Conservation (phyloP, 2,888 invertebrate species). For the Catocala sponsa region DNA sequence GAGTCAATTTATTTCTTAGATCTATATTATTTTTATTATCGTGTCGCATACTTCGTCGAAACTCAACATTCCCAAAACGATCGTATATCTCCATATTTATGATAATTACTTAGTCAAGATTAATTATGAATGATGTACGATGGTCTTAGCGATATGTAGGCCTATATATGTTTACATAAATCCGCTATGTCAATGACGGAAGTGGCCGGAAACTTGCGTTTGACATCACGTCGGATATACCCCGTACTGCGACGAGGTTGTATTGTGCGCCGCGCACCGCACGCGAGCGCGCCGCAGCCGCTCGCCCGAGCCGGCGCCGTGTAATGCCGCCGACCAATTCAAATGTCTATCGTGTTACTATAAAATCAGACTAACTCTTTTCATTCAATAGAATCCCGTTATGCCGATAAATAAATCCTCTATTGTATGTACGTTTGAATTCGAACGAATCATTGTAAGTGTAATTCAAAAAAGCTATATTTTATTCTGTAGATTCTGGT, state of each 20-base stretch:
- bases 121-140: not conserved
- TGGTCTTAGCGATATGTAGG: slow-evolving; percentile 3
- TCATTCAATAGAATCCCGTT: not conserved
- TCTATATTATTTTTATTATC: no score
- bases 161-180: slow-evolving; percentile 40
- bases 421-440: slow-evolving; percentile 7
- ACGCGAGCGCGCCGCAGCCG: not conserved
- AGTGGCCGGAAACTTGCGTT: slow-evolving; percentile 54
- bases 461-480: slow-evolving; percentile 18
- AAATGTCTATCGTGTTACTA: slow-evolving; percentile 22
- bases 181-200: slow-evolving; percentile 53
- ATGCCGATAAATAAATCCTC: slow-evolving; percentile 6
- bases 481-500: slow-evolving; percentile 16
- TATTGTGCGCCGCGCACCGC: slow-evolving; percentile 22
- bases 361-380: not conserved
- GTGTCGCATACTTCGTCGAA: not conserved
- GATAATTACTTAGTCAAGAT: slow-evolving; percentile 1
- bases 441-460: slow-evolving; percentile 14
- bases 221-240: slow-evolving; percentile 59
- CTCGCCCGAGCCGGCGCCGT: not conserved
- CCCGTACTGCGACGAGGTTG: slow-evolving; percentile 46
- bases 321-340: slow-evolving; percentile 22
- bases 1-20: no score
- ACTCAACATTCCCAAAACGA: not conserved
- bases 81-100: not conserved